These are phyloP conservation scores for Paguma larvata DNA, from an alignment of 2,797 vertebrate species.

Conservation along the genomic window DNA sequence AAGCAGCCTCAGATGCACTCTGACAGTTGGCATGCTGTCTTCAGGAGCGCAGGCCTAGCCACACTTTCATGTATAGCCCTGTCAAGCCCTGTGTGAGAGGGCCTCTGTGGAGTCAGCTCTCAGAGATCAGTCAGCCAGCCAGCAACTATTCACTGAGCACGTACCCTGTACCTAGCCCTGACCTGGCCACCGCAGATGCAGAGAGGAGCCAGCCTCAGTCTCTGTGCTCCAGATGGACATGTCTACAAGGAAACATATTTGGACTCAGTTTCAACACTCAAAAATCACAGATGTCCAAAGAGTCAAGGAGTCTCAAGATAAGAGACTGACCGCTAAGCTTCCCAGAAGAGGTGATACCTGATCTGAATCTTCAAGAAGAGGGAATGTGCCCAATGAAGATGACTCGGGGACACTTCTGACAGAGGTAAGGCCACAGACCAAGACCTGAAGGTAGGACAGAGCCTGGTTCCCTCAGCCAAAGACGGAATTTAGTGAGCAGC, in stretches of 20 bases:
- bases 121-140: neutral
- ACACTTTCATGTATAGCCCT: neutral
- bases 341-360: neutral
- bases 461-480: conserved; percentile 32
- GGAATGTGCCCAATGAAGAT: neutral
- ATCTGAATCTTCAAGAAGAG: conserved; percentile 20
- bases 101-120: conserved; percentile 27
- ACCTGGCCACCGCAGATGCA: neutral
- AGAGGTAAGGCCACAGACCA: neutral
- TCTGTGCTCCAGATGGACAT: neutral
- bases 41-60: conserved; percentile 70
- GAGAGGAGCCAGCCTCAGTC: conserved; percentile 21
- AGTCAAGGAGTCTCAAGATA: conserved; percentile 23
- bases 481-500: conserved; percentile 2
- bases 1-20: conserved; percentile 88
- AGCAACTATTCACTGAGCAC: conserved; percentile 17
- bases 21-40: conserved; percentile 87
- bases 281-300: conserved; percentile 9
- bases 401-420: neutral
- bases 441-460: neutral
- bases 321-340: neutral
- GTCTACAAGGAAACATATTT: conserved; percentile 37
- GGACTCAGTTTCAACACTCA: conserved; percentile 4
- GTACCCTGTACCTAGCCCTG: neutral
- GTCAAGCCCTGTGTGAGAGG: neutral